These are phyloP conservation scores for Pantelozetes paolii DNA, from an alignment of 2,888 invertebrate species.

Conservation along the genomic window DNA sequence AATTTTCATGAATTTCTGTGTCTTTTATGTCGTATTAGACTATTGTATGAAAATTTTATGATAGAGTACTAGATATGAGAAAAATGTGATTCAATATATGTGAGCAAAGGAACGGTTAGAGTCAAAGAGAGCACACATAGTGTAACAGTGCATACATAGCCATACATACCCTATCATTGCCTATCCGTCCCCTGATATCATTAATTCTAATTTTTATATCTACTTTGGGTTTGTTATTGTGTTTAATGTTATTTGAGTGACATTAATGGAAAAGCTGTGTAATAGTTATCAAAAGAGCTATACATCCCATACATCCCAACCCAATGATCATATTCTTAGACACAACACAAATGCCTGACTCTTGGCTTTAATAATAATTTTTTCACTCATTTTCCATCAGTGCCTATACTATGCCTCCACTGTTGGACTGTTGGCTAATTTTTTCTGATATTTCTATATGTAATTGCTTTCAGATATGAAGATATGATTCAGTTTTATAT, in stretches of 20 bases:
- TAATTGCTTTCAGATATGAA: background rate
- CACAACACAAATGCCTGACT: background rate
- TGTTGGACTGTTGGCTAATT: background rate
- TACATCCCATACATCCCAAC: background rate
- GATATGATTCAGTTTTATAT: background rate
- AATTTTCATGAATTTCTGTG: conserved; percentile 31
- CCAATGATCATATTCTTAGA: background rate
- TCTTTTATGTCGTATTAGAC: conserved; percentile 11
- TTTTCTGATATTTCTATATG: conserved; percentile 3
- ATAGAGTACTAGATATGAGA: conserved; percentile 25
- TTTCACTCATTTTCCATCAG: background rate
- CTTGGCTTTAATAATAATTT: conserved; percentile 22
- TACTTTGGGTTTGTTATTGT: conserved; percentile 34
- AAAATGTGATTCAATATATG: conserved; percentile 25
- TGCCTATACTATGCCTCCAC: background rate
- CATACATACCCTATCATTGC: no score
- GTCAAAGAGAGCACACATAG: background rate
- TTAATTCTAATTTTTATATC: conserved; percentile 37
- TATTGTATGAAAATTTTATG: conserved; percentile 22
- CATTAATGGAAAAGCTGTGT: conserved; percentile 38
- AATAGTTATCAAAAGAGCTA: conserved; percentile 15
- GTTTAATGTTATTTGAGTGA: conserved; percentile 35
- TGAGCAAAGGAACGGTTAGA: background rate
- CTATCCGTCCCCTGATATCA: background rate
- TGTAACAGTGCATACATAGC: background rate